Conservation (phyloP, 2,888 invertebrate genomes). For the Nemoura dubitans region DNA sequence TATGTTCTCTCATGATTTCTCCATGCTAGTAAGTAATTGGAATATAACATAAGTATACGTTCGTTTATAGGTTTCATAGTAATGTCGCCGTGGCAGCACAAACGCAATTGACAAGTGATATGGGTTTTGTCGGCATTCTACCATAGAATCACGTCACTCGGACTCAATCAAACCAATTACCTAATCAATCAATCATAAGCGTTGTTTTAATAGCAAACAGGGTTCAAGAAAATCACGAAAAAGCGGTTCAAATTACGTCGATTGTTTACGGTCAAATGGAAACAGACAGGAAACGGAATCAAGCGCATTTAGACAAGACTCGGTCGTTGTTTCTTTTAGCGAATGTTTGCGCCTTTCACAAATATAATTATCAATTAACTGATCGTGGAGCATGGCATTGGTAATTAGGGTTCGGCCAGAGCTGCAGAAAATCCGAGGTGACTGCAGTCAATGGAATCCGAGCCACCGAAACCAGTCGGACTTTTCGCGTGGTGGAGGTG, state of each 20-base stretch:
- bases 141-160: not conserved
- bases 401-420: not conserved
- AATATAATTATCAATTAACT: conserved; percentile 12
- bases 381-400: not conserved
- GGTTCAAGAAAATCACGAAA: not conserved
- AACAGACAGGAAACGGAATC: conserved; percentile 18
- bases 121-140: not conserved
- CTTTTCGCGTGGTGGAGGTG: not conserved
- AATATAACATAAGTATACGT: too few species aligned
- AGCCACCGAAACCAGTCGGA: not conserved
- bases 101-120: conserved; percentile 7
- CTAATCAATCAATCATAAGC: conserved; percentile 4
- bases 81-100: not conserved
- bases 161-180: not conserved
- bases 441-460: not conserved
- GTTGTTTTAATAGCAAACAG: not conserved
- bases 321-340: not conserved
- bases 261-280: conserved; percentile 27
- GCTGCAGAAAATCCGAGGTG: not conserved
- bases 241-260: conserved; percentile 19
- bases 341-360: not conserved
- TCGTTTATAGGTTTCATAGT: not conserved
- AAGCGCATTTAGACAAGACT: conserved; percentile 17
- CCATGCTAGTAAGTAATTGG: not conserved
- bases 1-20: not conserved